These are phyloP conservation scores for Chionomys nivalis DNA, from an alignment of 2,113 vertebrate genomes.

Conservation along the genomic window DNA sequence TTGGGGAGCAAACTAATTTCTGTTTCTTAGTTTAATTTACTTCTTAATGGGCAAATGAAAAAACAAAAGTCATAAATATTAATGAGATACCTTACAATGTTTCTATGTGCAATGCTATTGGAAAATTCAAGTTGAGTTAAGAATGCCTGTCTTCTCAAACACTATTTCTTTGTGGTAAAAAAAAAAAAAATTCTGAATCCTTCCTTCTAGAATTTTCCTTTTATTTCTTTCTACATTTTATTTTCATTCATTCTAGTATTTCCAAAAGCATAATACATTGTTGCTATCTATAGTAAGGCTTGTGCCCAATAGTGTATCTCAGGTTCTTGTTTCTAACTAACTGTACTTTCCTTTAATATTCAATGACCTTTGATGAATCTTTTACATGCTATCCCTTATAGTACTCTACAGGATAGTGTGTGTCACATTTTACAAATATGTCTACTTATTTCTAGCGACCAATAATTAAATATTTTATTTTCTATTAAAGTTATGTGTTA, in stretches of 20 bases:
- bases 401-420: fast-evolving
- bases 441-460: background rate
- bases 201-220: background rate
- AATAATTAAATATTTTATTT: background rate
- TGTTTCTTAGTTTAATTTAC: no score
- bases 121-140: background rate
- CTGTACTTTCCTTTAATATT: background rate
- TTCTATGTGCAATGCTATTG: background rate
- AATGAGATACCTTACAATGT: background rate
- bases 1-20: background rate
- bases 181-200: background rate
- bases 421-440: background rate
- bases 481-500: no score
- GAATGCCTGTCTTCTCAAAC: background rate
- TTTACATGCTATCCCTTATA: background rate
- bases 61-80: background rate
- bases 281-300: background rate
- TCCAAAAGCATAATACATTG: background rate
- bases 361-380: background rate
- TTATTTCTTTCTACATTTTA: no score
- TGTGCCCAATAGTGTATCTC: background rate
- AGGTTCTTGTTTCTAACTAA: background rate
- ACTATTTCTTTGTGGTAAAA: background rate
- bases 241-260: background rate
- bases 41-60: background rate